Evolutionary conservation across 2,888 invertebrate species (phyloP).

Genomic region (Isoperla grammatica): DNA sequence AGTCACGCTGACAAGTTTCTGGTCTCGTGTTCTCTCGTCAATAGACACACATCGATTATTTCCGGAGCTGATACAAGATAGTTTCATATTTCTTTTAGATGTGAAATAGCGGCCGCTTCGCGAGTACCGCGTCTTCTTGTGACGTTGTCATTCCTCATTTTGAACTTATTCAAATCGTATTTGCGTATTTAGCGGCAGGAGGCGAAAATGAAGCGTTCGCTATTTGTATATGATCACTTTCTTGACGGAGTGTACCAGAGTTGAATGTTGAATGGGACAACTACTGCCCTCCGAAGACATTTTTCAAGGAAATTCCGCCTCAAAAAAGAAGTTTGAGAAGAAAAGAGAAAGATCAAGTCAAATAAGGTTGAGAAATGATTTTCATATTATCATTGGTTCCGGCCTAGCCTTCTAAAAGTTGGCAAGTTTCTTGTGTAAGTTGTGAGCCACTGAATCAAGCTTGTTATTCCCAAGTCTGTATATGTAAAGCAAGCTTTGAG

Average conservation of each 20-base stretch:
- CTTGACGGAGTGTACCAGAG: no score
- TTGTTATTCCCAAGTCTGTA: slow-evolving; percentile 4
- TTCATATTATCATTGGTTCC: slow-evolving; percentile 15
- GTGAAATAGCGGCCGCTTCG: not conserved
- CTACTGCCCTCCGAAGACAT: not conserved
- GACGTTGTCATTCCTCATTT: slow-evolving; percentile 6
- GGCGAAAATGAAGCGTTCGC: not conserved
- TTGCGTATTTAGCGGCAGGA: not conserved
- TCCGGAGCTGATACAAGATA: slow-evolving; percentile 3
- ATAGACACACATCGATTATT: slow-evolving; percentile 10
- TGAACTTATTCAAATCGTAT: slow-evolving; percentile 15
- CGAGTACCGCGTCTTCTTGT: not conserved
- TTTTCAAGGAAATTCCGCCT: slow-evolving; percentile 4
- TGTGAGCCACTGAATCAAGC: slow-evolving; percentile 6
- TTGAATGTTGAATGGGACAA: not conserved
- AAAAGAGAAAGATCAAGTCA: slow-evolving; percentile 9
- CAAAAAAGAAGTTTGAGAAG: not conserved
- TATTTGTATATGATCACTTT: no score
- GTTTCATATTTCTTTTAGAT: slow-evolving; percentile 4
- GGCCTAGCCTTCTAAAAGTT: not conserved
- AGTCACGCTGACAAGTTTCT: slow-evolving; percentile 3
- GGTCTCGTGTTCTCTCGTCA: not conserved
- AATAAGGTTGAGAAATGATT: slow-evolving; percentile 13
- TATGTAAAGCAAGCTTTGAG: slow-evolving; percentile 11
- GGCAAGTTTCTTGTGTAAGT: not conserved